Conservation (phyloP, 2,888 invertebrate species). For the Chrysina gloriosa region DNA sequence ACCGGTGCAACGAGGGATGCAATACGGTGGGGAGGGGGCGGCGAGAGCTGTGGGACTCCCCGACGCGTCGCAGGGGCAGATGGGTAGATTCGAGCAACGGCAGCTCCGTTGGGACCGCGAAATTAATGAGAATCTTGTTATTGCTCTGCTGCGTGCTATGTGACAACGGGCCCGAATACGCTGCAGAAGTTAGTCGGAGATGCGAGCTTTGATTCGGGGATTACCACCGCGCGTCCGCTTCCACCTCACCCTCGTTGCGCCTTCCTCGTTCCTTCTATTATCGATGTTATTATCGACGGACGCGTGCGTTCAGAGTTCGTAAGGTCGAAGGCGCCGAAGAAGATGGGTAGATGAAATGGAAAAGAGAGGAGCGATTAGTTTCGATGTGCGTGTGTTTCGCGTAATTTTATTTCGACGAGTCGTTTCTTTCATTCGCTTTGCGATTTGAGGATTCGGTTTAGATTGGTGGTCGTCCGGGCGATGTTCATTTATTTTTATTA, state of each 20-base stretch:
- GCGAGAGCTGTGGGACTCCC: constrained; percentile 49
- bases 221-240: constrained; percentile 43
- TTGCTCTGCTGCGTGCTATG: constrained; percentile 50
- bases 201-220: constrained; percentile 56
- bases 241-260: not conserved
- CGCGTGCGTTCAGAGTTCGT: not conserved
- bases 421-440: constrained; percentile 9
- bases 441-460: constrained; percentile 28
- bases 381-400: not conserved
- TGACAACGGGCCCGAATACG: constrained; percentile 11
- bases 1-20: constrained; percentile 47
- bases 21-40: not conserved
- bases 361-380: not conserved
- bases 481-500: constrained; percentile 23
- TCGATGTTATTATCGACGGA: not conserved
- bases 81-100: constrained; percentile 48
- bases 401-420: constrained; percentile 18
- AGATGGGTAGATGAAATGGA: not conserved
- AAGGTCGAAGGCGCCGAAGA: not conserved
- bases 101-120: constrained; percentile 46
- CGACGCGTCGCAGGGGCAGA: constrained; percentile 50
- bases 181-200: constrained; percentile 54
- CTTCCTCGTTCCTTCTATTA: not conserved
- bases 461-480: not conserved
- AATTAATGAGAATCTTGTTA: constrained; percentile 62